These are phyloP conservation scores for Heteropelma amictum DNA, from an alignment of 2,888 invertebrate species.

Conservation along the genomic window DNA sequence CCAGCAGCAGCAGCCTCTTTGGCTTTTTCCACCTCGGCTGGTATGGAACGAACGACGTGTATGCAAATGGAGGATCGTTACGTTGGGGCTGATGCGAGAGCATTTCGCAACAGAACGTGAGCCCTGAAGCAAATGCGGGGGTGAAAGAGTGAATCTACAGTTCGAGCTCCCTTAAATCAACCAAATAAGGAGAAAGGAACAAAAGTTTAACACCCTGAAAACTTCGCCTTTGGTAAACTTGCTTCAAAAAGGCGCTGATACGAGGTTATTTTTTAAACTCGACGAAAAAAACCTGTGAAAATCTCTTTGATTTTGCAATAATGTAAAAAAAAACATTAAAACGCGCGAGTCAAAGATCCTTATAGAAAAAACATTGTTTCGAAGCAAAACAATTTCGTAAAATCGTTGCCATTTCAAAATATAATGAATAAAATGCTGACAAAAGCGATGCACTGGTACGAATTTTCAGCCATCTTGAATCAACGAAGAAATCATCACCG, in stretches of 20 bases:
- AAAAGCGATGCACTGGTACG: too few relatives aligned
- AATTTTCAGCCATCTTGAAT: too few relatives aligned
- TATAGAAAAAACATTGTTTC: too few relatives aligned
- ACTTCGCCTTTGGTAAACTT: not conserved
- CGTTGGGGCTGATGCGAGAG: constrained; percentile 34
- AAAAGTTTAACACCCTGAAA: not conserved
- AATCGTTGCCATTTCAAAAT: too few relatives aligned
- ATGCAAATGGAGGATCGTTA: constrained; percentile 49
- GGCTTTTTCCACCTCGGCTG: constrained; percentile 44
- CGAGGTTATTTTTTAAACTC: too few relatives aligned
- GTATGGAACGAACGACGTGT: constrained; percentile 48
- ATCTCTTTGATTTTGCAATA: not conserved
- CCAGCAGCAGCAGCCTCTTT: constrained; percentile 32
- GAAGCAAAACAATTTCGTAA: too few relatives aligned
- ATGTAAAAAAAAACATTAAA: not conserved
- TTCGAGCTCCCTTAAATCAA: not conserved
- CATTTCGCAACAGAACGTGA: constrained; percentile 36
- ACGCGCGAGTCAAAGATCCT: too few relatives aligned
- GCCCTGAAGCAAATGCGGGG: constrained; percentile 17
- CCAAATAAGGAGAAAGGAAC: too few relatives aligned
- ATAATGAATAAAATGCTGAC: too few relatives aligned
- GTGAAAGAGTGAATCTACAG: not conserved
- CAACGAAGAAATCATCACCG: too few relatives aligned
- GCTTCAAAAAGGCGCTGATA: too few relatives aligned
- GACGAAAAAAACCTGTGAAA: too few relatives aligned